Conservation (phyloP, 1,140 invertebrate genomes). For the Cyclargus thomasi region DNA sequence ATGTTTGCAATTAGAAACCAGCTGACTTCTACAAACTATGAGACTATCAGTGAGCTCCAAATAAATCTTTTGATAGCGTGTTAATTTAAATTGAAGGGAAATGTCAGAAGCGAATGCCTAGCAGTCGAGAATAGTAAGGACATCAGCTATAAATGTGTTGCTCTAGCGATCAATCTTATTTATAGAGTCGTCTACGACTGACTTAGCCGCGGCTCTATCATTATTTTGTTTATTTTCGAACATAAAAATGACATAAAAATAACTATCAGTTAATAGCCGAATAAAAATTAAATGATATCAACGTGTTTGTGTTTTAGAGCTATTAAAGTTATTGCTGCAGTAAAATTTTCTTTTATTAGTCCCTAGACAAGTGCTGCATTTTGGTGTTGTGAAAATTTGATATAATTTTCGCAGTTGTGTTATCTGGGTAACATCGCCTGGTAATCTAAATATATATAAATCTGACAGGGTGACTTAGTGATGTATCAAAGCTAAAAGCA, state of each 20-base stretch:
- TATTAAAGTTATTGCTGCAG: slow-evolving; percentile 1
- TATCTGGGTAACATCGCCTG: no score
- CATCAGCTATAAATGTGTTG: slow-evolving; percentile 19
- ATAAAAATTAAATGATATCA: slow-evolving; percentile 5
- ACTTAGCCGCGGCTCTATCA: slow-evolving; percentile 20
- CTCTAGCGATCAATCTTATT: slow-evolving; percentile 22
- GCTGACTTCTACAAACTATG: no score
- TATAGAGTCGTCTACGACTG: slow-evolving; percentile 21
- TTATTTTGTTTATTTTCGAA: slow-evolving; percentile 20
- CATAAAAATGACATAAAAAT: slow-evolving; percentile 10
- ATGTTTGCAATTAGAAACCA: no score
- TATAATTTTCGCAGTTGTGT: no score
- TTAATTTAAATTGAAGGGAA: slow-evolving; percentile 7
- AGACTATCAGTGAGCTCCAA: neutral
- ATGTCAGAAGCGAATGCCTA: slow-evolving; percentile 21
- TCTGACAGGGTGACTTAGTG: no score
- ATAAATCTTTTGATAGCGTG: neutral
- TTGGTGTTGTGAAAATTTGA: no score
- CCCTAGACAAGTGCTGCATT: no score
- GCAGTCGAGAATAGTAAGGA: slow-evolving; percentile 22
- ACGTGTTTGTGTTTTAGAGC: slow-evolving; percentile 6
- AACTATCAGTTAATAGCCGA: slow-evolving; percentile 1
- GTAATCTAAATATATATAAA: no score
- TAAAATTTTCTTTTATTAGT: neutral
- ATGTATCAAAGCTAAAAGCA: no score